Evolutionary conservation across 2,113 vertebrate species (phyloP), one percentile per base, ranked within the genome.

Genomic region (Ondatra zibethicus): DNA sequence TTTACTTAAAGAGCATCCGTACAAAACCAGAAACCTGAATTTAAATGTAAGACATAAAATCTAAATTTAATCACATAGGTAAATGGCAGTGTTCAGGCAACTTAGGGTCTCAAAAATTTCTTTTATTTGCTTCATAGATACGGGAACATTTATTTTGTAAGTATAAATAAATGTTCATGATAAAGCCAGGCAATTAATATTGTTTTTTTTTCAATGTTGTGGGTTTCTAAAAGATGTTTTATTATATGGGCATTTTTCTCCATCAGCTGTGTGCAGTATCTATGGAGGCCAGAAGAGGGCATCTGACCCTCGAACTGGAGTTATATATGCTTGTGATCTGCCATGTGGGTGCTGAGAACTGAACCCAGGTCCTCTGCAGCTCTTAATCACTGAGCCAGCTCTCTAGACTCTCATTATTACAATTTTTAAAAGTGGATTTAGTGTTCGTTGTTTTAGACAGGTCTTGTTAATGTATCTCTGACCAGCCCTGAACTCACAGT

Each of bases 11-110:
- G 55, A 61, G 80, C 36, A 31, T 25, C 93, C 58, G 39, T 81
- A 89, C 73, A 82, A 39, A 80, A 61, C 72, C 52, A 52, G 55
- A 36, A 36, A 11, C 63, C 14, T 92, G 81, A 42, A 92, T 93
- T 96, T 96, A 96, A 58, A 93, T 39, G 31, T 4, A 91, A 95
- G 73, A 47, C 52, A 42, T 94, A 86, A 94, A 76, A 4, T 68
- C 39, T 47, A 86, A 86, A 21, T 78, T 89, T 86, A 86, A 89
- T 90, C 58, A n/a, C 29, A 45, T 85, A 47, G 47, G 16, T 72
- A 84, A 94, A 66, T 80, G 68, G 2, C 42, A 80, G 39, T 58
- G 50, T 76, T 23, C 13, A 84, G 7, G 50, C 87, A 77, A 93
- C 23, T 21, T 85, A 89, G 91, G 21, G 25, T 92, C 65, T 96